Evolutionary conservation across 2,888 invertebrate genomes (phyloP), one percentile per base, ranked within the genome.

Genomic region (Drosophila helvetica): DNA sequence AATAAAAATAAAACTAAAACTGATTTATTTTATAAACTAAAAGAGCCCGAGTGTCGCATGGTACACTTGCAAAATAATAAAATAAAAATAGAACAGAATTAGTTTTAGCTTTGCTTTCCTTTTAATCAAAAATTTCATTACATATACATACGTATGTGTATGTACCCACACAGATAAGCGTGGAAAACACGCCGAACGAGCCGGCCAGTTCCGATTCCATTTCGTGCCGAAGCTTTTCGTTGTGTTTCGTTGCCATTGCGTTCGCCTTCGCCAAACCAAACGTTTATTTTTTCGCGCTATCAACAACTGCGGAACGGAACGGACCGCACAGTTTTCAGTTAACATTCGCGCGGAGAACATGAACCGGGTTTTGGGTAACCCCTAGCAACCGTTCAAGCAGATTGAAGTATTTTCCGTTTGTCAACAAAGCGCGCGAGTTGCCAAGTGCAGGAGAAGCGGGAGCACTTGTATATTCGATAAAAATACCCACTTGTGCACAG

Each of bases 331-430:
- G 59, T 75, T 74, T 79, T 89, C 75, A 90, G 83, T 90, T 83
- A 84, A 81, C 74, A 88, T 82, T 86, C 78, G 86, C 68, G 77
- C 79, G 88, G 79, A 82, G 82, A 80, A 80, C 88, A 81, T 88
- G 84, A 67, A 48, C 73, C 78, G 80, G 81, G 79, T 75, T 73
- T 78, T 75, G 61, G 61, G 67, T 66, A 57, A 52, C 53, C 75
- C 75, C 67, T 61, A 75, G 76, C 75, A 73, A 82, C 76, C 77
- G 80, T 65, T 78, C 67, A 55, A 69, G 67, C 54, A 65, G 67
- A 74, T 77, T 74, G 71, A 69, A 73, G 75, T 79, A 77, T 78
- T 86, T 80, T 60, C 45, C 68, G 74, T 68, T 68, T 60, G 64
- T 69, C 80, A 83, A 69, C 50, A 74, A 62, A 45, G 74, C 74